These are phyloP conservation scores for Onchidella celtica DNA, from an alignment of 2,888 invertebrate species.

Conservation along the genomic window DNA sequence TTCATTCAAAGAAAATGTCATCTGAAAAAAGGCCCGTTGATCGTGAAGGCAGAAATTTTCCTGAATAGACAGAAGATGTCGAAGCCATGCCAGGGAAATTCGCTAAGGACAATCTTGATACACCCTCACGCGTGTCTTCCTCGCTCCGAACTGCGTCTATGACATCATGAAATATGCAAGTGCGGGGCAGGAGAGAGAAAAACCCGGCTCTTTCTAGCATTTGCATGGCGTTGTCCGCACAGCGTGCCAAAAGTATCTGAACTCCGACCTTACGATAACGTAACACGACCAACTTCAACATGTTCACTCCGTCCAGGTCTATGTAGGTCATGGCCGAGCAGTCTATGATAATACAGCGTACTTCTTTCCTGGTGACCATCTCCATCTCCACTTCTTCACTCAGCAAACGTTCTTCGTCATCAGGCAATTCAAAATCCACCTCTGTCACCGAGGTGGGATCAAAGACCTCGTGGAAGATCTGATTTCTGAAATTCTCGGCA, in stretches of 20 bases:
- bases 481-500: slow-evolving; percentile 51
- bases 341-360: slow-evolving; percentile 66
- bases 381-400: not conserved
- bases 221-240: slow-evolving; percentile 58
- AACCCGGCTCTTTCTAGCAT: slow-evolving; percentile 62
- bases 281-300: slow-evolving; percentile 61
- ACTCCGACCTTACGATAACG: slow-evolving; percentile 57
- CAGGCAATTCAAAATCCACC: not conserved
- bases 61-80: too few relatives aligned
- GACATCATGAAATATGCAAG: slow-evolving; percentile 60
- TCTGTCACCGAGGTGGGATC: not conserved
- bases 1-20: too few relatives aligned
- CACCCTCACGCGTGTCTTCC: not conserved
- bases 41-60: too few relatives aligned
- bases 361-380: not conserved
- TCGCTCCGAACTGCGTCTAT: slow-evolving; percentile 57
- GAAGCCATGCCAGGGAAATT: too few relatives aligned
- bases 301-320: slow-evolving; percentile 69
- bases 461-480: slow-evolving; percentile 31
- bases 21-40: too few relatives aligned
- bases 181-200: slow-evolving; percentile 56
- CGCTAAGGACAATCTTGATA: too few relatives aligned
- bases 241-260: slow-evolving; percentile 62
- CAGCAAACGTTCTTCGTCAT: not conserved
- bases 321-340: slow-evolving; percentile 72